Evolutionary conservation across 2,113 vertebrate species (phyloP), one percentile per base, ranked within the genome.

Genomic region (Cheilinus undulatus): DNA sequence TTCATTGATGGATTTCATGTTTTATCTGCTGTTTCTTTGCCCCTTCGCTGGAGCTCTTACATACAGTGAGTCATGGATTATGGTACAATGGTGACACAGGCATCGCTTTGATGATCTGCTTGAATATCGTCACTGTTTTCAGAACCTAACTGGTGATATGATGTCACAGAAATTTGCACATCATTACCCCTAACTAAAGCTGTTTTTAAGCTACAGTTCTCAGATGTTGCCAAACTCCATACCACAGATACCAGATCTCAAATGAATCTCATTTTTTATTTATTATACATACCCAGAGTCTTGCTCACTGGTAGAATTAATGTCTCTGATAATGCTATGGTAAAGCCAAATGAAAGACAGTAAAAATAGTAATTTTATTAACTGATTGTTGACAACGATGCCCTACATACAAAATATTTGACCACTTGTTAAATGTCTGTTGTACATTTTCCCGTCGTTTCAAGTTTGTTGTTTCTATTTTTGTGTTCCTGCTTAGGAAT

Each of bases 101-200:
- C 54, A 53, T 20, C 61, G 57, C 66, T 69, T 58, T 46, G 67
- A 73, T 49, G 38, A 69, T 68, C 42, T 49, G 49, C 36, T 61
- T 5, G 38, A 5, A 54, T 40, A 52, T 27, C 45, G 13, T 27
- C 49, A 26, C 23, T 17, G 57, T 30, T 76, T 74, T 42, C 28
- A 43, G 11, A 62, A 75, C 34, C 45, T 40, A 13, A 56, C 43
- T 22, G 40, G 13, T 69, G 49, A 76, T 32, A 3, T 15, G 6
- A 76, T 20, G 60, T 52, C 62, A 48, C 63, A 30, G 51, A 76
- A 20, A 69, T 69, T 28, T 57, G 42, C 64, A 38, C 34, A 77
- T 80, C 20, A 60, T 56, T 74, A 75, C 56, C 54, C 52, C 23
- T 23, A 52, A 22, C 27, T 28, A 26, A 52, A 56, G 17, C 7